Conservation (phyloP, 2,113 vertebrate genomes). For the Dolichallabes microphthalmus region DNA sequence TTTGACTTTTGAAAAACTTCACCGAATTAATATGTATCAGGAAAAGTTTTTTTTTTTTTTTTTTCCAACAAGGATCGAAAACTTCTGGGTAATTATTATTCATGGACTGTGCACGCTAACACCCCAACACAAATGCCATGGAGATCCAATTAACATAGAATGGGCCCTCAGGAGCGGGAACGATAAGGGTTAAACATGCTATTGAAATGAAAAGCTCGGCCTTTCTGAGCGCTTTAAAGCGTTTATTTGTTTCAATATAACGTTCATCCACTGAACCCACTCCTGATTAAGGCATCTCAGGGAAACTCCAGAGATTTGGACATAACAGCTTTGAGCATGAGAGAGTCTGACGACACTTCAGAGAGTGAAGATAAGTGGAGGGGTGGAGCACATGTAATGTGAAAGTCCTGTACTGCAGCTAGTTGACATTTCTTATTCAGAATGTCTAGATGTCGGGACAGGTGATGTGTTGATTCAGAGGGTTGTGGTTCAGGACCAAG, state of each 20-base stretch:
- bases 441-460: slow-evolving; percentile 74
- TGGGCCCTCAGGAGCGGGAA: slow-evolving; percentile 80
- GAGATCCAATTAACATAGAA: slow-evolving; percentile 77
- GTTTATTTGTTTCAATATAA: slow-evolving; percentile 75
- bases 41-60: slow-evolving; percentile 67
- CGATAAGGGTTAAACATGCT: slow-evolving; percentile 82
- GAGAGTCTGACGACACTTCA: slow-evolving; percentile 36
- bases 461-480: slow-evolving; percentile 80
- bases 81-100: slow-evolving; percentile 90
- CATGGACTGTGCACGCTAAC: slow-evolving; percentile 87
- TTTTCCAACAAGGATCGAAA: slow-evolving; percentile 74
- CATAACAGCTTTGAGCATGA: background rate
- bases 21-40: slow-evolving; percentile 89
- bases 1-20: slow-evolving; percentile 77
- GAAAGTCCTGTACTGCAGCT: slow-evolving; percentile 81
- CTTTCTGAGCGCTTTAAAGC: slow-evolving; percentile 68
- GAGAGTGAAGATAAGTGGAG: slow-evolving; percentile 56
- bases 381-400: slow-evolving; percentile 76
- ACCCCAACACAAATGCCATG: slow-evolving; percentile 81
- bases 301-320: slow-evolving; percentile 57
- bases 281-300: slow-evolving; percentile 61
- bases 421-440: slow-evolving; percentile 93
- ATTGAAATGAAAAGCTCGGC: slow-evolving; percentile 74
- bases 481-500: slow-evolving; percentile 74
- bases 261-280: slow-evolving; percentile 59